Percentiles rank a stretch among this genome's conserved stretches.
Conservation (phyloP, 2,888 invertebrate genomes). For the Villa cingulata region DNA sequence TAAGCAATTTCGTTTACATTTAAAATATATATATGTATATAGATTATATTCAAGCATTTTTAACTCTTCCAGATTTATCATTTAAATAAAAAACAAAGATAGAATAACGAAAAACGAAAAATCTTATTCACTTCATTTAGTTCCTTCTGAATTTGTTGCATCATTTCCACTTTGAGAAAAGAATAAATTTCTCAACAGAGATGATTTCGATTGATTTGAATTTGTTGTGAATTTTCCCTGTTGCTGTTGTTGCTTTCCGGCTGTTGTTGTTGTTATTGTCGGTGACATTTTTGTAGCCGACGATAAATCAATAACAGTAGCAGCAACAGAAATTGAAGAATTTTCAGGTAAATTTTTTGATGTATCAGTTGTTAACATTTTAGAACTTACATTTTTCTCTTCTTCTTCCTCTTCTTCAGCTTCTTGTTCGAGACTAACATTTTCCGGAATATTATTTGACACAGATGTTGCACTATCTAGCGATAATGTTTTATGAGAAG, state of each 20-base stretch:
- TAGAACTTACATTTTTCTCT: slow-evolving; percentile 5
- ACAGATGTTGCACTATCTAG: slow-evolving; percentile 20
- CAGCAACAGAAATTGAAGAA: too few relatives aligned
- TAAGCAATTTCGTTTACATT: too few relatives aligned
- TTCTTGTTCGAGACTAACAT: slow-evolving; percentile 19
- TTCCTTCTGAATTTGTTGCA: not conserved
- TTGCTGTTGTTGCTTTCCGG: too few relatives aligned
- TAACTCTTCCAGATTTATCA: too few relatives aligned
- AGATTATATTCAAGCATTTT: too few relatives aligned
- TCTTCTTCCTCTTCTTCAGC: slow-evolving; percentile 20
- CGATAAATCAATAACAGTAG: not conserved
- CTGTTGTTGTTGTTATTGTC: not conserved
- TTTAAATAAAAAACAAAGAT: too few relatives aligned
- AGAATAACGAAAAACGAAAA: too few relatives aligned
- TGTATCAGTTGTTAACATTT: too few relatives aligned
- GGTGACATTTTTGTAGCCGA: not conserved
- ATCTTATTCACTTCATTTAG: too few relatives aligned
- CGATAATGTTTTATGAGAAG: slow-evolving; percentile 20
- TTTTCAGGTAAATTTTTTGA: too few relatives aligned
- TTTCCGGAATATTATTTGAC: slow-evolving; percentile 20
- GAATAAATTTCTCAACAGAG: slow-evolving; percentile 20
- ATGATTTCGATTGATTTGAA: slow-evolving; percentile 17
- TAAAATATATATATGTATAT: too few relatives aligned
- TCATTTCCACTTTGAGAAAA: slow-evolving; percentile 10
- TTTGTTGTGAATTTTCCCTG: slow-evolving; percentile 7